These are phyloP conservation scores for Diadophis punctatus DNA, from an alignment of 2,113 vertebrate genomes.

Conservation along the genomic window DNA sequence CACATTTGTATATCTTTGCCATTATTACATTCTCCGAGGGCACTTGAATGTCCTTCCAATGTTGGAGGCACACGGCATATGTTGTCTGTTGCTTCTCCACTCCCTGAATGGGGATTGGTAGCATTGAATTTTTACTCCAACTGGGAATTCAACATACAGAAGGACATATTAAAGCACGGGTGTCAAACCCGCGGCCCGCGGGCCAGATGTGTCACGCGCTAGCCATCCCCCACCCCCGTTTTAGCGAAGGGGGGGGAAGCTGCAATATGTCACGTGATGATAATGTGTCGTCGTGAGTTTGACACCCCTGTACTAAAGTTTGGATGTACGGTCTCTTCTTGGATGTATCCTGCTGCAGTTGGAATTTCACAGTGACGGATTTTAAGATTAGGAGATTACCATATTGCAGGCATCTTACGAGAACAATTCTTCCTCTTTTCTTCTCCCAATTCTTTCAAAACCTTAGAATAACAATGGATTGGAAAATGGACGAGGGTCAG, in stretches of 20 bases:
- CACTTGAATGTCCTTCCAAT: too few species aligned
- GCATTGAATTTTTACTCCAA: background rate
- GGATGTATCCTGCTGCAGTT: background rate
- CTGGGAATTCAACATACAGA: background rate
- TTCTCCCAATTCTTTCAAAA: background rate
- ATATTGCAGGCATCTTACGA: background rate
- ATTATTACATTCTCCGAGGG: too few species aligned
- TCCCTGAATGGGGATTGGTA: background rate
- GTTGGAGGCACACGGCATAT: too few species aligned
- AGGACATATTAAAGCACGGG: background rate
- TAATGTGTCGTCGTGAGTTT: too few species aligned
- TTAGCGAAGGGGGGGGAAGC: too few species aligned
- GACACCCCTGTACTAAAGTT: background rate
- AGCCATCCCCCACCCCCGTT: too few species aligned
- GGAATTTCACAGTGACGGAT: background rate
- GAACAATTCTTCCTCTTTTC: background rate
- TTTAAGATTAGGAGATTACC: background rate
- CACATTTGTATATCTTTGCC: too few species aligned
- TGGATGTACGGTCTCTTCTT: background rate
- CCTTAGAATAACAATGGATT: constrained; percentile 13
- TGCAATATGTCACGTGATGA: too few species aligned
- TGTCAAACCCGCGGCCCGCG: too few species aligned
- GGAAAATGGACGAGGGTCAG: constrained; percentile 36
- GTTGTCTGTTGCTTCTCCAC: background rate
- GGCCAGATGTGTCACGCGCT: too few species aligned